Base-by-base conservation (phyloP, 2,797 vertebrate species). In the Chelmon rostratus region DNA sequence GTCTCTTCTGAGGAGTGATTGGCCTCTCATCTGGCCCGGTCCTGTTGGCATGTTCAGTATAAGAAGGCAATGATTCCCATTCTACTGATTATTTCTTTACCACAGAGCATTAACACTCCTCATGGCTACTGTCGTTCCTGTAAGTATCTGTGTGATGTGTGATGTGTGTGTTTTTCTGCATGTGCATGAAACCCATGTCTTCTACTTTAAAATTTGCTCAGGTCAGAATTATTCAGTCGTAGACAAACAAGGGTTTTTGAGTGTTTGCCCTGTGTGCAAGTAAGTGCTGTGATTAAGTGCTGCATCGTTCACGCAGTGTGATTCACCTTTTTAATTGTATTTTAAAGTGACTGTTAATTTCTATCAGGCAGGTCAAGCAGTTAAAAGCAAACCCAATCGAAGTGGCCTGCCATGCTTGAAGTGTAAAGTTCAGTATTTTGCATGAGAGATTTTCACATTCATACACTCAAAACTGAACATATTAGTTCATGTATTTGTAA, bases 121-220 rank as follows among this genome's bases (percentile, higher is more conserved):
- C 47, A 96, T 96, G 95, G 93, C 95, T 35, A 85, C 94, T 0
- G 92, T 95, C 6, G 93, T 95, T 40, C 94, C 91, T 61, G 95
- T 95, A 72, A 95, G 95, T 94, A 91, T 54, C 21, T 23, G 0
- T 23, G 9, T 35, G 4, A 25, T 23, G 0, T 23, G 9, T 35
- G 4, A 25, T 54, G 21, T 15, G 31, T 61, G 49, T 46, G 19
- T 52, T 11, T 58, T 13, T 28, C 31, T 72, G 11, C 54, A 47
- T 50, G 46, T 66, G 44, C 38, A 16, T 62, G 59, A 42, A 42
- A 13, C 13, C 9, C 28, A n/a, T 57, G 42, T 63, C 10, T 53
- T 11, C 44, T 31, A 58, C 11, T 46, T 44, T 18, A 1, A 6
- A 19, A 46, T 19, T n/a, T n/a, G 19, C 19, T 35, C 53, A 33